Evolutionary conservation across 2,797 vertebrate species (phyloP).

Genomic region (Babyrousa celebensis): DNA sequence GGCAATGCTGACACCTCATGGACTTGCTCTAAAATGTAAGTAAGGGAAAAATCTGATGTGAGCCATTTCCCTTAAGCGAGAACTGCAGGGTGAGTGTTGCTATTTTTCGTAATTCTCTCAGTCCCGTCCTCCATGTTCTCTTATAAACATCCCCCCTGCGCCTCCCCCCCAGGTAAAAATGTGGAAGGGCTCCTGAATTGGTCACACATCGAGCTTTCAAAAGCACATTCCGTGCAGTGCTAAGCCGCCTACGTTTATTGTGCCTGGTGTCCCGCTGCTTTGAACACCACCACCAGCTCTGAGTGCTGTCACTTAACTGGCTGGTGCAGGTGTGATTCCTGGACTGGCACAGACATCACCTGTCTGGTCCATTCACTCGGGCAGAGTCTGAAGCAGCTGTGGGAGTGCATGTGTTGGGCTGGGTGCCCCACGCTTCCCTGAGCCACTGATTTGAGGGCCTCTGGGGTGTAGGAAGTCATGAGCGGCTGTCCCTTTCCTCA

Average conservation of each 20-base stretch:
- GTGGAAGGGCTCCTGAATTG: background rate
- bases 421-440: background rate
- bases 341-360: background rate
- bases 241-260: background rate
- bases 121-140: background rate
- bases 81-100: background rate
- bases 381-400: fast-evolving
- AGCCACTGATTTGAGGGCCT: background rate
- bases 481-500: background rate
- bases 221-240: background rate
- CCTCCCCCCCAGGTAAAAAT: background rate
- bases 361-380: background rate
- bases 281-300: background rate
- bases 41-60: background rate
- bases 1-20: background rate
- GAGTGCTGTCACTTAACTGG: background rate
- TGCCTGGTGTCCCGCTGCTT: slow-evolving; percentile 9
- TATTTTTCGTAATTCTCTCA: background rate
- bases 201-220: background rate
- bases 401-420: background rate
- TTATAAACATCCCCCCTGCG: background rate
- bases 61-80: slow-evolving; percentile 6
- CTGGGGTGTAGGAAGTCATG: background rate
- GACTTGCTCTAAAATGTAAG: background rate
- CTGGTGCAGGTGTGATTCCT: slow-evolving; percentile 8